phyloP scores from a whole-genome alignment of 2,797 vertebrate genomes.

The Melanotaenia boesemani region DNA sequence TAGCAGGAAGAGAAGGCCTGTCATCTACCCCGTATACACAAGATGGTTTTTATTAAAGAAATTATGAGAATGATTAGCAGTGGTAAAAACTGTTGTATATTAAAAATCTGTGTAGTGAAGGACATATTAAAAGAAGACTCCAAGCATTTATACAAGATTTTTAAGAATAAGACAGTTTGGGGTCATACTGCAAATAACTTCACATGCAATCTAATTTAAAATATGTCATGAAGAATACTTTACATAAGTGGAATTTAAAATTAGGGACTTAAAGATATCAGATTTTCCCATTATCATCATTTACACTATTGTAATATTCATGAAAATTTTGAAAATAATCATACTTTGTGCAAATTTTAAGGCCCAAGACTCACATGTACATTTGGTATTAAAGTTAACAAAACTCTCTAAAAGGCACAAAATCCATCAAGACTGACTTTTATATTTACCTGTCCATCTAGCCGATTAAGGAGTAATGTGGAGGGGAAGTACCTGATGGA shows the following conservation, averaged over 20 bases:
- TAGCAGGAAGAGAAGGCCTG: background rate
- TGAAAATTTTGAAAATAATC: background rate
- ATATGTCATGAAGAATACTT: no score
- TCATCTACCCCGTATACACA: background rate
- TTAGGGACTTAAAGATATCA: background rate
- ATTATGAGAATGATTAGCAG: background rate
- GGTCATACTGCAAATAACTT: no score
- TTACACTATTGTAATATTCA: background rate
- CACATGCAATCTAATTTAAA: no score
- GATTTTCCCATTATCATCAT: background rate
- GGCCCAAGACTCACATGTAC: background rate
- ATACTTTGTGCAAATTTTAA: background rate
- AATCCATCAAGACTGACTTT: background rate
- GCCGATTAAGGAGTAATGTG: constrained; percentile 89
- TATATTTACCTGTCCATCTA: constrained; percentile 54
- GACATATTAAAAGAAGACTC: background rate
- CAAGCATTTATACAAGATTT: background rate
- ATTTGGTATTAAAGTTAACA: background rate
- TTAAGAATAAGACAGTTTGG: no score
- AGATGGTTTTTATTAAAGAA: background rate
- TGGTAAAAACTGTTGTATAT: background rate
- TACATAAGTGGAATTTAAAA: background rate
- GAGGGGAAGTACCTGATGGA: constrained; percentile 90
- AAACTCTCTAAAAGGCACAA: background rate
- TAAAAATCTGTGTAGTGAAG: background rate